phyloP scores from a whole-genome alignment of 2,113 vertebrate species.

The Myotis davidii region DNA sequence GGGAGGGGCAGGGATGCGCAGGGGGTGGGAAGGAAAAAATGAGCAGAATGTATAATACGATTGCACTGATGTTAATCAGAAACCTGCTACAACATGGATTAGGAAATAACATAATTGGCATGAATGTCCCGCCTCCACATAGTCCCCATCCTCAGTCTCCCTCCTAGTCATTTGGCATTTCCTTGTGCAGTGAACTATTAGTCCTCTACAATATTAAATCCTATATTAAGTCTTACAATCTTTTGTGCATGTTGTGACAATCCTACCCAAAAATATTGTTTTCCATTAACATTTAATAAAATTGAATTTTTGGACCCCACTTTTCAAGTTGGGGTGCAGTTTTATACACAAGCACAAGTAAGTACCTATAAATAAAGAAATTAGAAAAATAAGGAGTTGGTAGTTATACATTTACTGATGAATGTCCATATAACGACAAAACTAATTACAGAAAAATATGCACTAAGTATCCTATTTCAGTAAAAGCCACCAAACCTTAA shows the following conservation, averaged over 20 bases:
- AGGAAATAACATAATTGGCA: neutral
- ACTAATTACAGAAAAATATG: neutral
- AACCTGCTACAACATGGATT: neutral
- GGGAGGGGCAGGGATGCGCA: neutral
- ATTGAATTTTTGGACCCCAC: neutral
- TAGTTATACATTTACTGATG: neutral
- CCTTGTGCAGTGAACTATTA: neutral
- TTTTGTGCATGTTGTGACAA: constrained; percentile 4
- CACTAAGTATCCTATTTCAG: neutral
- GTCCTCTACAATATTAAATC: neutral
- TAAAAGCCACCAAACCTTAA: neutral
- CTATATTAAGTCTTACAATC: neutral
- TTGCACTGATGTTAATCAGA: neutral
- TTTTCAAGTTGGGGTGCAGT: neutral
- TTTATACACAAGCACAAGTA: constrained; percentile 10
- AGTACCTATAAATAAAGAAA: neutral
- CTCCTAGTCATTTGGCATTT: neutral
- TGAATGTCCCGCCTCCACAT: neutral
- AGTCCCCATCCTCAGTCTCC: neutral
- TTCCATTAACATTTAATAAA: constrained; percentile 3
- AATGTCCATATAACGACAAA: neutral
- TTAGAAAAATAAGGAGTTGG: neutral
- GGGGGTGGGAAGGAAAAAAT: neutral
- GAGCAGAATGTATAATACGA: neutral
- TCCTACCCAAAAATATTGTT: neutral